Percentiles rank a stretch among this genome's conserved stretches.
phyloP scores from a whole-genome alignment of 1,140 invertebrate species.

The Whitmania pigra region DNA sequence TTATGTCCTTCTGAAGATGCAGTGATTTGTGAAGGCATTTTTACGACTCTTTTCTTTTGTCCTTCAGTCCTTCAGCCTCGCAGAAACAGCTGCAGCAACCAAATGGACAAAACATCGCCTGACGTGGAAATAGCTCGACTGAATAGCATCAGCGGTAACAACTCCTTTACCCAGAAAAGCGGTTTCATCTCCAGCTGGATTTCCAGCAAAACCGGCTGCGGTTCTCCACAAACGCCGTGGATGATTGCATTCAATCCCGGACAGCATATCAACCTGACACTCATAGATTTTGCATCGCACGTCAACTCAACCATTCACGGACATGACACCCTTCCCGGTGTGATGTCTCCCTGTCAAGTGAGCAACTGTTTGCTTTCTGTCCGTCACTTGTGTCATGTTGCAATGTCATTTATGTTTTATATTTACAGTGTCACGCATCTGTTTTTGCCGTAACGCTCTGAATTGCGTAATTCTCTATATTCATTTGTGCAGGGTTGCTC shows the following conservation, averaged over 20 bases:
- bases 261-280: constrained; percentile 22
- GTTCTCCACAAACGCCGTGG: constrained; percentile 17
- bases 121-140: background rate
- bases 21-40: background rate
- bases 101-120: background rate
- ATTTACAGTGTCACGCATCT: too few relatives aligned
- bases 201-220: constrained; percentile 18
- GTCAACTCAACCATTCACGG: background rate
- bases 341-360: too few relatives aligned
- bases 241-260: background rate
- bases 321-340: too few relatives aligned
- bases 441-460: background rate
- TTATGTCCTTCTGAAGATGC: background rate
- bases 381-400: too few relatives aligned
- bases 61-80: background rate
- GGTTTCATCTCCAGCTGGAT: constrained; percentile 21
- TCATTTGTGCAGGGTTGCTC: background rate
- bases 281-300: constrained; percentile 9
- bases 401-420: too few relatives aligned
- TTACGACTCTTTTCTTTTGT: background rate
- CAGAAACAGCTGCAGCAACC: constrained; percentile 4
- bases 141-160: background rate
- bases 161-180: background rate
- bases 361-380: too few relatives aligned
- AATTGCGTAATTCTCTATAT: background rate